phyloP scores from a whole-genome alignment of 2,113 vertebrate species.

The Montifringilla adamsi region DNA sequence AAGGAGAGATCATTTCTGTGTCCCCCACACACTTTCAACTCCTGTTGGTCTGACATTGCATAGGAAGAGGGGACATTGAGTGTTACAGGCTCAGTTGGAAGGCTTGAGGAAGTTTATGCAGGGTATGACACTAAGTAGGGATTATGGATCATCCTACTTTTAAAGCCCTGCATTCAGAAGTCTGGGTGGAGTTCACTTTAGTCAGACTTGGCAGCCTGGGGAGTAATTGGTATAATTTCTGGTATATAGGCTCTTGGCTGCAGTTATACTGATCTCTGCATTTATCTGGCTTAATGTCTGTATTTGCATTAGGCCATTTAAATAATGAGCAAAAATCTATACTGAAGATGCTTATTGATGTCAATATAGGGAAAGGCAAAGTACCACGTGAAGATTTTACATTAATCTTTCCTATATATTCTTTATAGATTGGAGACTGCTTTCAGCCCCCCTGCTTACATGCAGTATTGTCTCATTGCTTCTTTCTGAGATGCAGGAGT shows the following conservation, averaged over 20 bases:
- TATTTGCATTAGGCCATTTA: neutral
- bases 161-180: neutral
- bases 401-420: neutral
- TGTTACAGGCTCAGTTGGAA: neutral
- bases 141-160: neutral
- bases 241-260: neutral
- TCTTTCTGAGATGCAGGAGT: neutral
- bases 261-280: neutral
- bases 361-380: neutral
- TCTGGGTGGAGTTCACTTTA: neutral
- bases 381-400: neutral
- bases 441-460: neutral
- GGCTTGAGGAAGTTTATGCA: neutral
- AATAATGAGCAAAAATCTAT: constrained; percentile 46
- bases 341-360: neutral
- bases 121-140: neutral
- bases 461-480: neutral
- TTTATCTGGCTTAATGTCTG: constrained; percentile 3
- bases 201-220: neutral
- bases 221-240: neutral
- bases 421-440: neutral
- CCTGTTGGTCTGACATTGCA: neutral
- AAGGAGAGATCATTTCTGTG: neutral
- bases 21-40: neutral
- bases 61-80: neutral